phyloP scores from a whole-genome alignment of 1,140 invertebrate species.

The Leptoteleia sp. region DNA sequence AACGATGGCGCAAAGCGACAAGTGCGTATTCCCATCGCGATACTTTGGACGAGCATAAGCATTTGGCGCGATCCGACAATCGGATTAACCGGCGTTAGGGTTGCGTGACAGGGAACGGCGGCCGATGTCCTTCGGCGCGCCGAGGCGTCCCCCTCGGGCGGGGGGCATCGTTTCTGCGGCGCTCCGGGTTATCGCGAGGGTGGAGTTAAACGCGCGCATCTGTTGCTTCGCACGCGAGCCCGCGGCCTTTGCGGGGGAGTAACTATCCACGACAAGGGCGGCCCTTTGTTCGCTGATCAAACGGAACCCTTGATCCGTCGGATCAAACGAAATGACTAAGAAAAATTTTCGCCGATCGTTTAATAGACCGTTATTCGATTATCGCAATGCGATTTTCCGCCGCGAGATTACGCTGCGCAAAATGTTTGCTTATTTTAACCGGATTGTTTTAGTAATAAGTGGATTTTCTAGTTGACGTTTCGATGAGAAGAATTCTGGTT shows the following conservation, averaged over 20 bases:
- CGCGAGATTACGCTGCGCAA: no score
- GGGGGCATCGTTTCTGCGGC: no score
- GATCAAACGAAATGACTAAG: slow-evolving; percentile 50
- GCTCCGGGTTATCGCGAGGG: no score
- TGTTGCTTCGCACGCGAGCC: slow-evolving; percentile 41
- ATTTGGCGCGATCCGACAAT: slow-evolving; percentile 46
- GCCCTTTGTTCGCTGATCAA: slow-evolving; percentile 32
- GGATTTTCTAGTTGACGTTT: no score
- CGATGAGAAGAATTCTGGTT: no score
- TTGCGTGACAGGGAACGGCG: no score
- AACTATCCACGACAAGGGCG: slow-evolving; percentile 15
- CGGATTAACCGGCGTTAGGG: no score
- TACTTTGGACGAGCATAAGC: slow-evolving; percentile 48
- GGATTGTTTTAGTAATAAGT: no score
- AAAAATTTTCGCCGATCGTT: slow-evolving; percentile 33
- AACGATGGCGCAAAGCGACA: slow-evolving; percentile 36
- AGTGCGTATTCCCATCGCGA: slow-evolving; percentile 53
- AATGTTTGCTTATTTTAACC: no score
- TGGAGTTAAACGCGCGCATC: slow-evolving; percentile 55
- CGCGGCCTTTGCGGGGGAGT: slow-evolving; percentile 8
- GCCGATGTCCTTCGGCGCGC: no score
- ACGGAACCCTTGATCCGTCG: slow-evolving; percentile 29
- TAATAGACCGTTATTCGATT: slow-evolving; percentile 36
- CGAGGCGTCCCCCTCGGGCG: no score
- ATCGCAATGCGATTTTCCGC: slow-evolving; percentile 17